Percentiles rank a stretch among this genome's conserved stretches.
Evolutionary conservation across 1,140 invertebrate genomes (phyloP).

Genomic region (Cotesia vestalis): DNA sequence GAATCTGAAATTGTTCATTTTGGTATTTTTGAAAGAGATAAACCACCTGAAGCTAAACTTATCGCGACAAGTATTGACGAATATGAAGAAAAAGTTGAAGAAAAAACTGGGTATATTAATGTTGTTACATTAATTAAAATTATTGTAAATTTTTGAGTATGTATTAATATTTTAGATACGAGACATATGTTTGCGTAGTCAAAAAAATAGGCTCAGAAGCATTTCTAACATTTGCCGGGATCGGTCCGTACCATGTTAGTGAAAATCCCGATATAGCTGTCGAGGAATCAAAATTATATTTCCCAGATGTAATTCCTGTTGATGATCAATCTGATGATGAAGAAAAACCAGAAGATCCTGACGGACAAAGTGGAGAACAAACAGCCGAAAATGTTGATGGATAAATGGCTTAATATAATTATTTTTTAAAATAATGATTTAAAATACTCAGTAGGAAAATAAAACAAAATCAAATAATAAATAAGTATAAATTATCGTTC

Average conservation of each 20-base stretch:
- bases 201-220: conserved; percentile 60
- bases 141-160: not conserved
- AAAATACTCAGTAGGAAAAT: conserved; percentile 22
- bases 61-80: conserved; percentile 56
- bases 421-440: conserved; percentile 29
- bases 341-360: conserved; percentile 50
- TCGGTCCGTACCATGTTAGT: conserved; percentile 63
- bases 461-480: not conserved
- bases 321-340: conserved; percentile 59
- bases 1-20: conserved; percentile 57
- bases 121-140: not conserved
- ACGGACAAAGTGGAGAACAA: conserved; percentile 43
- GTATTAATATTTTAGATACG: conserved; percentile 49
- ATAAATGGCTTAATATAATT: conserved; percentile 23
- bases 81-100: conserved; percentile 52
- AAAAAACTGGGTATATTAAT: conserved; percentile 54
- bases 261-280: conserved; percentile 59
- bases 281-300: conserved; percentile 60
- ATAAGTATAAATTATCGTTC: too few species aligned
- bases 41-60: conserved; percentile 57
- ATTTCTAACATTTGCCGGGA: conserved; percentile 62
- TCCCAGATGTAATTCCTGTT: conserved; percentile 52
- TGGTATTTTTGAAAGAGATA: conserved; percentile 61
- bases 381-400: conserved; percentile 33
- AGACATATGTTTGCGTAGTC: conserved; percentile 59